phyloP scores from a whole-genome alignment of 2,113 vertebrate genomes.

The Albula glossodonta region DNA sequence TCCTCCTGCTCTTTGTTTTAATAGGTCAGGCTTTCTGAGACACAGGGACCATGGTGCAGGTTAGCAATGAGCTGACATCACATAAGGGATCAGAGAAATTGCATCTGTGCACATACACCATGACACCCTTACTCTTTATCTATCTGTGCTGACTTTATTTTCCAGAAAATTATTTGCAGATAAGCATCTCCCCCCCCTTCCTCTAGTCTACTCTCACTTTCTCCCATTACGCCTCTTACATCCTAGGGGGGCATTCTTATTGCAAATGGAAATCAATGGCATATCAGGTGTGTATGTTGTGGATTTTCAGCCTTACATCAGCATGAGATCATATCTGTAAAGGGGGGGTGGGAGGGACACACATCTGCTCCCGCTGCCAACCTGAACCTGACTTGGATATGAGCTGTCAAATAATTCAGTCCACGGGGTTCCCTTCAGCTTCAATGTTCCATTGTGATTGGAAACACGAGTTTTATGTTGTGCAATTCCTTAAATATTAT shows the following conservation, averaged over 20 bases:
- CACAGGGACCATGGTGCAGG: no score
- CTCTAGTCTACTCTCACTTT: not conserved
- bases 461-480: not conserved
- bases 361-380: not conserved
- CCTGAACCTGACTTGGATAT: not conserved
- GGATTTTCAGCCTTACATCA: not conserved
- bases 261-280: not conserved
- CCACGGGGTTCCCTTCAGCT: not conserved
- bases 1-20: not conserved
- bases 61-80: slow-evolving; percentile 8
- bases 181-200: not conserved
- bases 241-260: not conserved
- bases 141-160: not conserved
- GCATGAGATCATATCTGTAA: not conserved
- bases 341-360: not conserved
- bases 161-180: not conserved
- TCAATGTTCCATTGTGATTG: not conserved
- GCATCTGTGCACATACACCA: not conserved
- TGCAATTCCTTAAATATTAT: not conserved
- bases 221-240: not conserved
- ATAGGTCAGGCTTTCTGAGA: not conserved
- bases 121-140: not conserved
- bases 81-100: not conserved
- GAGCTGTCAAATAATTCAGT: not conserved
- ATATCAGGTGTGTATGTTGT: not conserved